Conservation (phyloP, 2,113 vertebrate species). For the Rhipidura dahli region DNA sequence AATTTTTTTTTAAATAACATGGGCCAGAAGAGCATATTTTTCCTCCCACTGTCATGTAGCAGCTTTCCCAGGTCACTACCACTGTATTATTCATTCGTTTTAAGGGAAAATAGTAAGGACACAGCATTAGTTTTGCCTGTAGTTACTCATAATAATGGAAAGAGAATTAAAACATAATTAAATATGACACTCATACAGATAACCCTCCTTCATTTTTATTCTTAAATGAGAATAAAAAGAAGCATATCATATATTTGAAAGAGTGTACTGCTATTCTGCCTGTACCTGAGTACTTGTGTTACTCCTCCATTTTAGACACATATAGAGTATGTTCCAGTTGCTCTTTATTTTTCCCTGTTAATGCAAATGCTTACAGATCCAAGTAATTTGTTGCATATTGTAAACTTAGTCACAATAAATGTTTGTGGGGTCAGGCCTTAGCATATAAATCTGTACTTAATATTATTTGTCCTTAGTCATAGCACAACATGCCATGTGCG, state of each 20-base stretch:
- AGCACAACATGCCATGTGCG: background rate
- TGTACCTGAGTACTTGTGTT: background rate
- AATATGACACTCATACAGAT: background rate
- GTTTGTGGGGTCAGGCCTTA: background rate
- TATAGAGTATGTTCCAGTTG: background rate
- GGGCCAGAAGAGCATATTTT: background rate
- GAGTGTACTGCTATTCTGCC: background rate
- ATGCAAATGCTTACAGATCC: background rate
- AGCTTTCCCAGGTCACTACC: background rate
- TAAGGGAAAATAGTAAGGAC: background rate
- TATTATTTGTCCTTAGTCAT: background rate
- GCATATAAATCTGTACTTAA: background rate
- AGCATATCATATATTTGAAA: background rate
- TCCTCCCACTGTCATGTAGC: fast-evolving
- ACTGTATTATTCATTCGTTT: background rate
- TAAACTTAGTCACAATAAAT: background rate
- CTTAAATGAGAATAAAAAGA: background rate
- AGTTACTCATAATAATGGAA: background rate
- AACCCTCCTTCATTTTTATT: background rate
- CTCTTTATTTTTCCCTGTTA: background rate
- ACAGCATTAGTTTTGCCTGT: background rate
- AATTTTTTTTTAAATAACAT: background rate
- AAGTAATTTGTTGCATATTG: background rate
- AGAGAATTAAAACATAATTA: background rate
- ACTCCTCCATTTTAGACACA: background rate